Evolutionary conservation across 2,113 vertebrate genomes (phyloP).

Genomic region (Clupea harengus): DNA sequence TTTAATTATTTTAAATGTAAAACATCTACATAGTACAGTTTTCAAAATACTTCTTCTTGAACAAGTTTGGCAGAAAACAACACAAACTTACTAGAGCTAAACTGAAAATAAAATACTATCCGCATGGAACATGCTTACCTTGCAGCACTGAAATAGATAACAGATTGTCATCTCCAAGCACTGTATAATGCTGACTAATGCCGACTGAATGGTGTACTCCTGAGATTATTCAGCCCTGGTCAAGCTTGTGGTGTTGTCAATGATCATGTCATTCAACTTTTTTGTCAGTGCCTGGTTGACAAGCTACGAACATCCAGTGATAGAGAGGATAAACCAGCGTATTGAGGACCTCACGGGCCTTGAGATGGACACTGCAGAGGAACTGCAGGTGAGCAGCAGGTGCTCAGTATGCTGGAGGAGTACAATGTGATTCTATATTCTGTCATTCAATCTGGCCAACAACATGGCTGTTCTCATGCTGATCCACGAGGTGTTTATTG

Average conservation of each 20-base stretch:
- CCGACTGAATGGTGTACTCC: neutral
- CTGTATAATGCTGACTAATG: no score
- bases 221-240: neutral
- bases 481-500: no score
- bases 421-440: no score
- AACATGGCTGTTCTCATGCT: no score
- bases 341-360: slow-evolving; percentile 92
- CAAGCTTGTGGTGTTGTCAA: neutral
- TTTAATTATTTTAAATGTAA: neutral
- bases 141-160: neutral
- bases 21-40: neutral
- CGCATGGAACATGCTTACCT: neutral
- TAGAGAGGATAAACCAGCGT: slow-evolving; percentile 84
- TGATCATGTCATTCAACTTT: neutral
- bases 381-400: slow-evolving; percentile 78
- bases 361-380: slow-evolving; percentile 94
- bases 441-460: no score
- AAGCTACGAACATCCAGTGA: slow-evolving; percentile 83
- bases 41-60: neutral
- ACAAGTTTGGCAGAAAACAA: neutral
- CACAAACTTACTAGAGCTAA: neutral
- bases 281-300: slow-evolving; percentile 88
- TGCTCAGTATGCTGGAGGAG: neutral
- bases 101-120: neutral
- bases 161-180: no score